Evolutionary conservation across 2,113 vertebrate genomes (phyloP).

Genomic region (Eira barbara): DNA sequence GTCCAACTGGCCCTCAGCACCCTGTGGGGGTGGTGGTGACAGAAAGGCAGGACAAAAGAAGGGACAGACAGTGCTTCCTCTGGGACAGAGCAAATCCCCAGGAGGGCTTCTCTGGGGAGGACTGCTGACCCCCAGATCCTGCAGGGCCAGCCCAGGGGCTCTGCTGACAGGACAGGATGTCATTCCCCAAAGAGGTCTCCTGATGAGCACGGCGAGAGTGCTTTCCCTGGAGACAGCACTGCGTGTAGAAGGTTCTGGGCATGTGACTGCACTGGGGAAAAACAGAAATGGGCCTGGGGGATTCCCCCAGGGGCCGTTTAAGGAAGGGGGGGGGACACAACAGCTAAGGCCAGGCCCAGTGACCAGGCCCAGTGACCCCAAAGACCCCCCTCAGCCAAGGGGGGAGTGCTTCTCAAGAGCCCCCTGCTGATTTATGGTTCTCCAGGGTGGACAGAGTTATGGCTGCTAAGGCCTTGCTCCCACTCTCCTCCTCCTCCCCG

Average conservation of each 20-base stretch:
- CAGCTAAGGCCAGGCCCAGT: conserved; percentile 40
- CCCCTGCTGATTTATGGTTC: conserved; percentile 58
- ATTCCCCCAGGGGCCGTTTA: not conserved
- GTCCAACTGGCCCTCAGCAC: not conserved
- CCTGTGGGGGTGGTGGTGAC: not conserved
- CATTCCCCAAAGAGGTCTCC: not conserved
- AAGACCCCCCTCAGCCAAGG: not conserved
- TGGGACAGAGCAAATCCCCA: not conserved
- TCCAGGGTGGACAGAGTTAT: not conserved
- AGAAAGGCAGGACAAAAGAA: not conserved
- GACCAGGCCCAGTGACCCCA: conserved; percentile 39
- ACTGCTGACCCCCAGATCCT: not conserved
- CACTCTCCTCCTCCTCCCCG: not conserved
- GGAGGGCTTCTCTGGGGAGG: not conserved
- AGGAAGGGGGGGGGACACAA: conserved; percentile 19
- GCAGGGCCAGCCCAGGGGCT: not conserved
- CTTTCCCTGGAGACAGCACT: not conserved
- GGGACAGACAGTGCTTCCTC: not conserved
- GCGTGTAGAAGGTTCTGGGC: not conserved
- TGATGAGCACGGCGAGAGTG: not conserved
- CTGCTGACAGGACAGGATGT: not conserved
- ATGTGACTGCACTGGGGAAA: not conserved
- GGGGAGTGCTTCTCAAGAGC: not conserved
- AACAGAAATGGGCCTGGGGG: not conserved
- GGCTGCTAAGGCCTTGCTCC: not conserved